Conservation (phyloP, 2,113 vertebrate genomes). For the Pomatostomus ruficeps region DNA sequence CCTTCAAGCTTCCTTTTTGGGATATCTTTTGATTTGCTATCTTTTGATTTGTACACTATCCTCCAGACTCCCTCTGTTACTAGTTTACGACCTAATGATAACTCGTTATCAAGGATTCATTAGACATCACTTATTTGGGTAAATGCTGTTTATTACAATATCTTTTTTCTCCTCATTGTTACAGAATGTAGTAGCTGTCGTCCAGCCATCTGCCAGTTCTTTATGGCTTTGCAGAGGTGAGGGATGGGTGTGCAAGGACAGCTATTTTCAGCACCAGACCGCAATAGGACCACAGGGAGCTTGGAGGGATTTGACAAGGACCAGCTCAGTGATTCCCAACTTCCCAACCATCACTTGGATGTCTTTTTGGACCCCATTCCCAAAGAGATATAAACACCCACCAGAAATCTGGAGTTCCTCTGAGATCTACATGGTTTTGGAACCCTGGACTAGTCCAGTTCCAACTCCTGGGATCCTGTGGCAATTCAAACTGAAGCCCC, state of each 20-base stretch:
- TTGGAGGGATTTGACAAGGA: accelerated
- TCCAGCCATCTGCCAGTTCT: background rate
- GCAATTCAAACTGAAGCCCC: background rate
- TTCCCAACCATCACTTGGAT: accelerated
- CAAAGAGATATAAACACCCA: background rate
- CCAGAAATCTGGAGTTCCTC: background rate
- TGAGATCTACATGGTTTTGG: background rate
- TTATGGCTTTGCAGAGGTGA: background rate
- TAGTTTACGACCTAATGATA: background rate
- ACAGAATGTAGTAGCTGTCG: background rate
- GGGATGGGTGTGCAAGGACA: background rate
- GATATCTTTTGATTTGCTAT: background rate
- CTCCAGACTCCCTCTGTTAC: background rate
- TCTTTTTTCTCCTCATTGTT: background rate
- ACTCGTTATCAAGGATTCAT: background rate
- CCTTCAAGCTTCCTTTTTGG: background rate
- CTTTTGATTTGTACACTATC: background rate
- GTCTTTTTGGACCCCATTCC: accelerated
- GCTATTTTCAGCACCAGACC: background rate
- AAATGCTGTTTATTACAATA: background rate
- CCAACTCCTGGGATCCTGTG: accelerated
- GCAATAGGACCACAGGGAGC: background rate
- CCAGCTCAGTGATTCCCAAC: background rate
- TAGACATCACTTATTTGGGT: background rate
- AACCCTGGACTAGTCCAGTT: background rate